Base-by-base conservation (phyloP, 2,888 invertebrate genomes). In the Xanthia icteritia region DNA sequence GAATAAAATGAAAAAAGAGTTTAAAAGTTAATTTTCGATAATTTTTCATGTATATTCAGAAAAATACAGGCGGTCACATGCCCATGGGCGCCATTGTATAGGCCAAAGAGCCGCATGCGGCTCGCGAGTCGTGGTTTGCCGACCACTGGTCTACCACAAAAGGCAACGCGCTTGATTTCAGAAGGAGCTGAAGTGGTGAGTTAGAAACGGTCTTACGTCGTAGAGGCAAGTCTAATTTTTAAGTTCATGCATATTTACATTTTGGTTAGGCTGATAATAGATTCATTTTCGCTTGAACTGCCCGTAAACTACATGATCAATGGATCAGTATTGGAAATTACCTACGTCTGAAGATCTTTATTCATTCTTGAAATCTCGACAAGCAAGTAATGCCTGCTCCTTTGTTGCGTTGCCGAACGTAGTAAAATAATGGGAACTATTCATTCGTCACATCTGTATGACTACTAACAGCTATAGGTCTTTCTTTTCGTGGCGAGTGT, bases 321-420 rank as follows among this genome's bases (percentile, higher is more conserved):
- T 56, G 64, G 36, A 17, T 15, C n/a, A 42, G 3, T 56, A 76
- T 76, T 27, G 45, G 39, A n/a, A 54, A 45, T n/a, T n/a, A 42
- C 45, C 45, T 45, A 45, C 5, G 15, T 51, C 20, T 42, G 54
- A 76, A 66, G 0, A 31, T 45, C 20, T 39, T 39, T 15, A 31
- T 13, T 45, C 6, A 17, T 42, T 45, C 11, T n/a, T 23, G 15
- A 36, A 64, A 79, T 63, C 23, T 27, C 8, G 54, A 65, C 45
- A 60, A 72, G 58, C 36, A 17, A 36, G 51, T 54, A 66, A 79
- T 72, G 65, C 27, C 42, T 61, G 42, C 0, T 42, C 5, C 15
- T 23, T 66, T 80, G 70, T 66, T 58, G 20, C 20, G 60, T 79
- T 71, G 71, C 36, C 51, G 45, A 60, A 42, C 45, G 36, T 36